phyloP scores from a whole-genome alignment of 2,888 invertebrate genomes.

The Drosophila yooni region DNA sequence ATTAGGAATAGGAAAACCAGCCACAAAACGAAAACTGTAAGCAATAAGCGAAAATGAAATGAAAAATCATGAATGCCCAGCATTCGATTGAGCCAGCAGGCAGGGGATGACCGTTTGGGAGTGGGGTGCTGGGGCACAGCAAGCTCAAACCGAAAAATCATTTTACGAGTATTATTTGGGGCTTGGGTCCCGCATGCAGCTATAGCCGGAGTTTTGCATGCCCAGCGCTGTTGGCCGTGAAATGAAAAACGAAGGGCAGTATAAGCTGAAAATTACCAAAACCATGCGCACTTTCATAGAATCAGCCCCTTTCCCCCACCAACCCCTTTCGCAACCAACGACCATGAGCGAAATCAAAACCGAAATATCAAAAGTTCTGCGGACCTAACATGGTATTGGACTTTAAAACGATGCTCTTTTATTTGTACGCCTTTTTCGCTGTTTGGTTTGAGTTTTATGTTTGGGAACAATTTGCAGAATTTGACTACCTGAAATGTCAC shows the following conservation, averaged over 20 bases:
- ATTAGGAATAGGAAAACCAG: slow-evolving; percentile 69
- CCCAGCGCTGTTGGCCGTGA: slow-evolving; percentile 64
- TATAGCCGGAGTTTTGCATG: slow-evolving; percentile 46
- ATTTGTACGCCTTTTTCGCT: slow-evolving; percentile 26
- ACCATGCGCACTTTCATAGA: slow-evolving; percentile 18
- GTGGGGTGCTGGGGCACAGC: slow-evolving; percentile 10
- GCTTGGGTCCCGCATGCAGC: slow-evolving; percentile 44
- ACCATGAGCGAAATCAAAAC: slow-evolving; percentile 30
- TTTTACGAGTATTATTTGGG: slow-evolving; percentile 59
- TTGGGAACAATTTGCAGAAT: neutral
- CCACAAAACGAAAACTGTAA: slow-evolving; percentile 70
- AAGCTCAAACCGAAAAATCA: slow-evolving; percentile 67
- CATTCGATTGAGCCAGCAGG: slow-evolving; percentile 13
- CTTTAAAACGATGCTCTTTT: slow-evolving; percentile 34
- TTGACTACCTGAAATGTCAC: neutral
- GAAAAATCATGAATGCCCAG: slow-evolving; percentile 79
- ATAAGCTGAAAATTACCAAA: slow-evolving; percentile 64
- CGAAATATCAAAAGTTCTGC: slow-evolving; percentile 35
- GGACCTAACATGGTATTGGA: slow-evolving; percentile 49
- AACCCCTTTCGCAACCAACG: neutral
- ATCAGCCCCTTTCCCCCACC: neutral
- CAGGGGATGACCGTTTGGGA: neutral
- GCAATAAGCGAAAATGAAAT: slow-evolving; percentile 81
- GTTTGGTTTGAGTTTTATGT: neutral
- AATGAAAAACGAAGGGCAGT: slow-evolving; percentile 70